Conservation (phyloP, 2,888 invertebrate species). For the Polia nebulosa region DNA sequence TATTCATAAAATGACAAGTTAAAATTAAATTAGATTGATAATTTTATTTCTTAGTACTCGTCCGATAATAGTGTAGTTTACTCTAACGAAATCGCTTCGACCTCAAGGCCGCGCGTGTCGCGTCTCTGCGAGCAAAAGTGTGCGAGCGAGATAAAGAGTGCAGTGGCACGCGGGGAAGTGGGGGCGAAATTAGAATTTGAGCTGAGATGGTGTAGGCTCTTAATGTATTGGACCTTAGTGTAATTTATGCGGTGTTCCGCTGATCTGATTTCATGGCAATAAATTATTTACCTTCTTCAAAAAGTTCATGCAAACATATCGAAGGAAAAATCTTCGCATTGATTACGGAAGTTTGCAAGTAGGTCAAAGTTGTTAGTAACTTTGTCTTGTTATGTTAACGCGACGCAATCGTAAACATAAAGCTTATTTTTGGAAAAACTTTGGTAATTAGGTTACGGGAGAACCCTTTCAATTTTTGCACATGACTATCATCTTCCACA, state of each 20-base stretch:
- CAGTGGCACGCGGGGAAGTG: too few relatives aligned
- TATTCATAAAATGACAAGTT: too few relatives aligned
- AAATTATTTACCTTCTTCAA: conserved; percentile 1
- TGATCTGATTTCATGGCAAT: conserved; percentile 16
- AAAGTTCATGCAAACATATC: conserved; percentile 33
- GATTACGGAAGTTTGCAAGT: conserved; percentile 39
- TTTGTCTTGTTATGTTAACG: background rate
- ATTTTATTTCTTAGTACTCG: too few relatives aligned
- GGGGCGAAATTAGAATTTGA: too few relatives aligned
- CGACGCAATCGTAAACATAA: conserved; percentile 11
- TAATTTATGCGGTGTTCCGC: background rate
- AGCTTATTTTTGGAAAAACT: background rate
- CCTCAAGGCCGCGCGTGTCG: too few relatives aligned
- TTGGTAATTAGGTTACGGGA: background rate
- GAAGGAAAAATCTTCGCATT: conserved; percentile 24
- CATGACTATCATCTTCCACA: background rate
- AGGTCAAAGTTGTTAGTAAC: conserved; percentile 33
- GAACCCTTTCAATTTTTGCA: conserved; percentile 2
- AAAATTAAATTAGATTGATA: too few relatives aligned
- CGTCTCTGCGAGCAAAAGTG: too few relatives aligned
- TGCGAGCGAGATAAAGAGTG: too few relatives aligned
- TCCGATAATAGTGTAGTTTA: too few relatives aligned
- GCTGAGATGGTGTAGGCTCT: too few relatives aligned
- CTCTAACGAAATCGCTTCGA: too few relatives aligned
- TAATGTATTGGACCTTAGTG: background rate